Conservation (phyloP, 2,888 invertebrate species). For the Seladonia tumulorum region DNA sequence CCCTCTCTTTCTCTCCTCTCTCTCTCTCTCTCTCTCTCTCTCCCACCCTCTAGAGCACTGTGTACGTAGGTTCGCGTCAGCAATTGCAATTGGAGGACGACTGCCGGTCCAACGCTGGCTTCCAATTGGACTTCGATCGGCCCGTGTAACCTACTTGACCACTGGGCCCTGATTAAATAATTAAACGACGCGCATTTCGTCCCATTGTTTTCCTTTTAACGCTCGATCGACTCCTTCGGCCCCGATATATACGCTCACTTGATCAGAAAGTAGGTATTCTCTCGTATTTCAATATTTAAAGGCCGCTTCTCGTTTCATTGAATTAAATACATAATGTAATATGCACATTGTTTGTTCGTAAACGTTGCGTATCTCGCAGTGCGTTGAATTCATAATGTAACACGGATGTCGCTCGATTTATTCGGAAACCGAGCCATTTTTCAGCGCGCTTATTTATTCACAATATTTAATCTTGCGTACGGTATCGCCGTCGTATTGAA, state of each 20-base stretch:
- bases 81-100: constrained; percentile 37
- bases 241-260: not conserved
- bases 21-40: not conserved
- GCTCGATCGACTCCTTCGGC: not conserved
- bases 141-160: constrained; percentile 30
- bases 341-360: not conserved
- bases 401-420: not conserved
- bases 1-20: not conserved
- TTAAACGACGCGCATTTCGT: constrained; percentile 22
- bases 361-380: not conserved
- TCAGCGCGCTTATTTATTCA: not conserved
- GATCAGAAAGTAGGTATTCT: not conserved
- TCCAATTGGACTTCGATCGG: constrained; percentile 36
- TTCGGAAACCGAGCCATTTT: not conserved
- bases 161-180: constrained; percentile 31
- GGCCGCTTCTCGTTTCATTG: not conserved
- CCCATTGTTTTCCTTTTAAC: constrained; percentile 5
- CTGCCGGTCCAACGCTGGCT: not conserved
- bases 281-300: not conserved
- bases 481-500: not conserved
- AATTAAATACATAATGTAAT: not conserved
- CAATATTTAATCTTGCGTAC: not conserved
- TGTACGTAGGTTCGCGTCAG: constrained; percentile 18
- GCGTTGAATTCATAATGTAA: not conserved
- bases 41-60: not conserved